Evolutionary conservation across 2,113 vertebrate genomes (phyloP).

Genomic region (Syngnathoides biaculeatus): DNA sequence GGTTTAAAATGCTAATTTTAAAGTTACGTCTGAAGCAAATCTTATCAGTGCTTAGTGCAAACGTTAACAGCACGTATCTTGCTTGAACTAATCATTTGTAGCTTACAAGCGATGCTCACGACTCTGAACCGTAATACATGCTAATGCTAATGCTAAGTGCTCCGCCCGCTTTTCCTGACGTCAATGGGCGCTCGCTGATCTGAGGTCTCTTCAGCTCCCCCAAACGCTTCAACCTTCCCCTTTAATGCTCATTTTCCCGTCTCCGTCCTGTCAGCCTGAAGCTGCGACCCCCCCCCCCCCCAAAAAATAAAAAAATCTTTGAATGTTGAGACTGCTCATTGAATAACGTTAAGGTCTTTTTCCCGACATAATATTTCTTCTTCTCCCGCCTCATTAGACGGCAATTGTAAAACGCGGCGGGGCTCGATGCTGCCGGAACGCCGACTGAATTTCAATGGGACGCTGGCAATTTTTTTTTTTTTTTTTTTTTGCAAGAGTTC

Average conservation of each 20-base stretch:
- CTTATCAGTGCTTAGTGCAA: background rate
- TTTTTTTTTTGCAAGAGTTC: too few relatives aligned
- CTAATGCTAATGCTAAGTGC: background rate
- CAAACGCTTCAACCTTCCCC: background rate
- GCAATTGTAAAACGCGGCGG: conserved; percentile 54
- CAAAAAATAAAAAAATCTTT: conserved; percentile 30
- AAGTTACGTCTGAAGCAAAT: background rate
- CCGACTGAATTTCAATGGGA: conserved; percentile 62
- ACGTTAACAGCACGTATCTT: too few relatives aligned
- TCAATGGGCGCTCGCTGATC: background rate
- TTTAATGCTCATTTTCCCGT: background rate
- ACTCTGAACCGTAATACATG: background rate
- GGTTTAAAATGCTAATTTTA: too few relatives aligned
- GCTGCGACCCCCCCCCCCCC: conserved; percentile 14
- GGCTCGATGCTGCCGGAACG: conserved; percentile 39
- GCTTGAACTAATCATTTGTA: background rate
- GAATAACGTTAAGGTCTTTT: conserved; percentile 38
- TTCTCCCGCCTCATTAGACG: conserved; percentile 57
- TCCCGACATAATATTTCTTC: conserved; percentile 40
- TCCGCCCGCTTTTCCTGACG: background rate
- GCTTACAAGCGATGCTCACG: background rate
- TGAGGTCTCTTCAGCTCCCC: background rate
- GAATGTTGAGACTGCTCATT: conserved; percentile 30
- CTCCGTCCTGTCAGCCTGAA: conserved; percentile 19
- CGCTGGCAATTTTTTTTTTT: conserved; percentile 53